Evolutionary conservation across 2,797 vertebrate species (phyloP).

Genomic region (Stomatorhinus walkeri): DNA sequence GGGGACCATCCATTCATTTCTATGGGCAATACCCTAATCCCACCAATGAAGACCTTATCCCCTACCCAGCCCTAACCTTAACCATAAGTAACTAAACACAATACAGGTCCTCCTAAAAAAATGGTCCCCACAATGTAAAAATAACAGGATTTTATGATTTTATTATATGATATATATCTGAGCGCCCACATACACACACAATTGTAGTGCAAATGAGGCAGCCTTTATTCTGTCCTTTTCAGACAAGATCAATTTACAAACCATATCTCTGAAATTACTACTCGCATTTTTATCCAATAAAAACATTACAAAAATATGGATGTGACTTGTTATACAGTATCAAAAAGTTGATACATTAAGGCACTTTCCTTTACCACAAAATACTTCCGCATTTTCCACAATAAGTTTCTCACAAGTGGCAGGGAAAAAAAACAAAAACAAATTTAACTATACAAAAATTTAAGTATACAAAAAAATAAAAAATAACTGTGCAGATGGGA

Average conservation of each 20-base stretch:
- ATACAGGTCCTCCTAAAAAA: background rate
- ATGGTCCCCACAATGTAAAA: background rate
- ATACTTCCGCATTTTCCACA: slow-evolving; percentile 4
- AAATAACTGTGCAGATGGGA: background rate
- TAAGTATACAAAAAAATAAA: background rate
- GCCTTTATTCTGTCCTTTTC: slow-evolving; percentile 54
- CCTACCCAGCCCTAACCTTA: background rate
- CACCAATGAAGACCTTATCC: background rate
- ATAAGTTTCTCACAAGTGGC: slow-evolving; percentile 4
- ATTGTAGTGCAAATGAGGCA: slow-evolving; percentile 49
- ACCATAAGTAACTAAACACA: background rate
- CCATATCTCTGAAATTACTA: slow-evolving; percentile 35
- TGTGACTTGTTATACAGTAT: slow-evolving; percentile 27
- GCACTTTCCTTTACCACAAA: slow-evolving; percentile 25
- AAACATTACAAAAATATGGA: slow-evolving; percentile 58
- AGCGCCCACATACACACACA: background rate
- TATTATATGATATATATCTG: background rate
- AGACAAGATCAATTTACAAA: slow-evolving; percentile 30
- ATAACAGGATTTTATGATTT: background rate
- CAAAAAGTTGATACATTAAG: slow-evolving; percentile 20
- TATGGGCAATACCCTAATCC: background rate
- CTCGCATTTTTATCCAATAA: slow-evolving; percentile 34
- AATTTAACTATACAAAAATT: no score
- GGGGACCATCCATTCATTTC: no score
- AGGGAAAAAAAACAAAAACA: background rate